Evolutionary conservation across 2,797 vertebrate genomes (phyloP).

Genomic region (Petrocephalus sullivani): DNA sequence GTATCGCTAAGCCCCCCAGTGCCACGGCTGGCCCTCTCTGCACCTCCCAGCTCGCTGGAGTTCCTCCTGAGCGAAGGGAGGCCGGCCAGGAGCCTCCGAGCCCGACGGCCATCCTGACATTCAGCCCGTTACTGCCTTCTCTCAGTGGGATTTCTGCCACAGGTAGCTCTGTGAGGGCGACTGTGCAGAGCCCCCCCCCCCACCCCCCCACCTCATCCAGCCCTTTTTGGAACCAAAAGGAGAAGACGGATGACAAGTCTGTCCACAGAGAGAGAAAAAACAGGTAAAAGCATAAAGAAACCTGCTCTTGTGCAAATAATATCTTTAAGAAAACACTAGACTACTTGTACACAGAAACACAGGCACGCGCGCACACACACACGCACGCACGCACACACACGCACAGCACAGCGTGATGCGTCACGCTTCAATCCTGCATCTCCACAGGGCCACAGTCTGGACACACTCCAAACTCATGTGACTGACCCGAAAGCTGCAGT

Average conservation of each 20-base stretch:
- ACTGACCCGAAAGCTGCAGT: slow-evolving; percentile 23
- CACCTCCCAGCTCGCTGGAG: not conserved
- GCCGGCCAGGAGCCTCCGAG: not conserved
- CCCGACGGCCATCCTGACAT: not conserved
- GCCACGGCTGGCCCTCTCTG: not conserved
- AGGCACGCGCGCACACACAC: not conserved
- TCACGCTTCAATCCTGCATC: not conserved
- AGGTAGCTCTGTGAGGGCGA: not conserved
- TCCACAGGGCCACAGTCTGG: not conserved
- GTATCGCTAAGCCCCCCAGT: not conserved
- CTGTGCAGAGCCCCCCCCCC: not conserved
- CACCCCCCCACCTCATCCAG: not conserved
- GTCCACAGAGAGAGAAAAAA: not conserved
- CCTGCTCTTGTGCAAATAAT: slow-evolving; percentile 24
- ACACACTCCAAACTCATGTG: slow-evolving; percentile 25
- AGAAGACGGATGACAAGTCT: not conserved
- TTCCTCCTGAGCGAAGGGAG: not conserved
- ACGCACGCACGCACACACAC: not conserved
- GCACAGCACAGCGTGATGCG: not conserved
- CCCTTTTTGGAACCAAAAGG: not conserved
- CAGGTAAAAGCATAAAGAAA: not conserved
- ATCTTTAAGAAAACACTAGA: slow-evolving; percentile 22
- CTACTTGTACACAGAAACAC: slow-evolving; percentile 25
- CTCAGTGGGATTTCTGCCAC: not conserved
- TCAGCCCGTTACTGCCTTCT: not conserved